A percentile compares a stretch with the other conserved stretches of the same genome.
These are phyloP conservation scores for Propsilocerus akamusi DNA, from an alignment of 1,140 invertebrate species.

Conservation along the genomic window DNA sequence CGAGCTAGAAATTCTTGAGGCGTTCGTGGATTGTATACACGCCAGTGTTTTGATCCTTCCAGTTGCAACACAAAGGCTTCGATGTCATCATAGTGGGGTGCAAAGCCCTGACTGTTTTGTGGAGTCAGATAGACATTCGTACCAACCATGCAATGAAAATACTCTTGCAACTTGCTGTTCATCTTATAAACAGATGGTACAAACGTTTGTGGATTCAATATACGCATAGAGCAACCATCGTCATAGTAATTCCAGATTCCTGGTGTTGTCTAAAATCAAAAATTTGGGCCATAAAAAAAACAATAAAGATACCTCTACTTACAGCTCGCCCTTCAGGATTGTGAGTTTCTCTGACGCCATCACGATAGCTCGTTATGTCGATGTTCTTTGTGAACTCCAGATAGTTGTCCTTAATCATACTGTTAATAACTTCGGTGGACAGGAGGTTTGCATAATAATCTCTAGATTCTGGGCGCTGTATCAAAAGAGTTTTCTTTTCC, in stretches of 20 bases:
- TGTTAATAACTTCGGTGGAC: conserved; percentile 54
- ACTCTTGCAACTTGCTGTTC: conserved; percentile 75
- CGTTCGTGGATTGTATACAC: conserved; percentile 56
- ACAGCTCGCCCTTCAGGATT: conserved; percentile 61
- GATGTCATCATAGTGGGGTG: conserved; percentile 96
- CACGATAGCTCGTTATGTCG: conserved; percentile 70
- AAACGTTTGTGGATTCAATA: conserved; percentile 90
- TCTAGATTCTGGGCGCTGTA: conserved; percentile 37
- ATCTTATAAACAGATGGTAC: conserved; percentile 37
- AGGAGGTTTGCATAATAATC: conserved; percentile 57
- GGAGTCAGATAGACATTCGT: conserved; percentile 94
- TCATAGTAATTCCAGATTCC: conserved; percentile 82
- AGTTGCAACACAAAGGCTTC: conserved; percentile 95
- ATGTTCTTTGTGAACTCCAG: conserved; percentile 73
- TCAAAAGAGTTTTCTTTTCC: conserved; percentile 63
- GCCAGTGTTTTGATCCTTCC: conserved; percentile 92
- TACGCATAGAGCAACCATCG: conserved; percentile 76
- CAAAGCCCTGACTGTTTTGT: conserved; percentile 87
- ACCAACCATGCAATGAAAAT: conserved; percentile 83
- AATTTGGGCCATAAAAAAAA: conserved; percentile 2
- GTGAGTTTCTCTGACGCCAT: conserved; percentile 64
- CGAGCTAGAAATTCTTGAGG: conserved; percentile 48
- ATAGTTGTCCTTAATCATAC: conserved; percentile 51
- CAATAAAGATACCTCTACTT: conserved; percentile 5
- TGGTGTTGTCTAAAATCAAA: conserved; percentile 27